These are phyloP conservation scores for Borostomias antarcticus DNA, from an alignment of 2,797 vertebrate species.

Conservation along the genomic window DNA sequence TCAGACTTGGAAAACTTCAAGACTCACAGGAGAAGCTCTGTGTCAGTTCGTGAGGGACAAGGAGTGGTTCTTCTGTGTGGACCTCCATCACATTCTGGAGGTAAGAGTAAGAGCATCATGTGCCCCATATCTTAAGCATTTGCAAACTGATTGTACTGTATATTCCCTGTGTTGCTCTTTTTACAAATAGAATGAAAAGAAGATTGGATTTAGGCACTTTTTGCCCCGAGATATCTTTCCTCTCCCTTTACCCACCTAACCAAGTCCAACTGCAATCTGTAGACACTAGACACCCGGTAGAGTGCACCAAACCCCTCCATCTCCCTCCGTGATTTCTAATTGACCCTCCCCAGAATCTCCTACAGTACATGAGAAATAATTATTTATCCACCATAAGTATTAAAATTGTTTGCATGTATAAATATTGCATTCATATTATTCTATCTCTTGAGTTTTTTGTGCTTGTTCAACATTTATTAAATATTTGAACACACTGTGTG, in stretches of 20 bases:
- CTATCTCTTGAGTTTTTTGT: background rate
- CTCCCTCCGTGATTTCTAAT: too few relatives aligned
- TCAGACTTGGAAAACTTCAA: constrained; percentile 95
- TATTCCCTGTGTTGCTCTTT: too few relatives aligned
- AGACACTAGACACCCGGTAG: too few relatives aligned
- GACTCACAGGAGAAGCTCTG: constrained; percentile 87
- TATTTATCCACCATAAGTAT: background rate
- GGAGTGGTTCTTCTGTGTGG: constrained; percentile 95
- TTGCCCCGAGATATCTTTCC: too few relatives aligned
- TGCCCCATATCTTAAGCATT: too few relatives aligned
- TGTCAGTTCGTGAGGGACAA: constrained; percentile 93
- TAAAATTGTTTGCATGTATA: background rate
- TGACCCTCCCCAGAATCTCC: too few relatives aligned
- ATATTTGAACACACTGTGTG: constrained; percentile 1
- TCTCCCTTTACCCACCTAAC: too few relatives aligned
- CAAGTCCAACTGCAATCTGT: too few relatives aligned
- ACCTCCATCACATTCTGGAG: constrained; percentile 92
- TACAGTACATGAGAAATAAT: constrained; percentile 2
- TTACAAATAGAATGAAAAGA: too few relatives aligned
- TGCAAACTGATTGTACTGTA: too few relatives aligned
- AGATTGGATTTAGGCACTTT: too few relatives aligned
- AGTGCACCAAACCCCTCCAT: too few relatives aligned
- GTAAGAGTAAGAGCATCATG: constrained; percentile 76
- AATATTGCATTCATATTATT: background rate
- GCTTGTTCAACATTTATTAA: background rate